Percentiles rank a stretch among this genome's conserved stretches.
These are phyloP conservation scores for Calycopis cecrops DNA, from an alignment of 1,140 invertebrate genomes.

Conservation along the genomic window DNA sequence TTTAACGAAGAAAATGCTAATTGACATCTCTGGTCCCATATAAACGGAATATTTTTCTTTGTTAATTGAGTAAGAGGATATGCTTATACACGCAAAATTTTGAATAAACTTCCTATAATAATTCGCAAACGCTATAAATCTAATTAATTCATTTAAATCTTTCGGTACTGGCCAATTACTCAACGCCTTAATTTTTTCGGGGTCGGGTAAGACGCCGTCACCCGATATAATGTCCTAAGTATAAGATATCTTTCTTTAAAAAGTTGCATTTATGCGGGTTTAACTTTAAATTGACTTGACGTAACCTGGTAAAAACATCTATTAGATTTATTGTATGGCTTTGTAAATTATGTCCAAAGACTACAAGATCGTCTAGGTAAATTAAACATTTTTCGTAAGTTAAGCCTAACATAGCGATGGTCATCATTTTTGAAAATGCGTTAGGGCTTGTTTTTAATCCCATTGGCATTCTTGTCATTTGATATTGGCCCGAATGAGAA, in stretches of 20 bases:
- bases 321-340: too few relatives aligned
- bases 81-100: neutral
- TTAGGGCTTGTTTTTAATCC: neutral
- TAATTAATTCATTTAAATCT: conserved; percentile 6
- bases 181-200: conserved; percentile 9
- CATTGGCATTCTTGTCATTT: conserved; percentile 1
- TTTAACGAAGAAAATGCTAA: too few relatives aligned
- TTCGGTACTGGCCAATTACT: conserved; percentile 9
- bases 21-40: too few relatives aligned
- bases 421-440: neutral
- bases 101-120: neutral
- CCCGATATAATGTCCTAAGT: conserved; percentile 14
- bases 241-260: conserved; percentile 12
- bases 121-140: conserved; percentile 13
- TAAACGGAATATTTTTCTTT: too few relatives aligned
- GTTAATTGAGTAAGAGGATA: neutral
- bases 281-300: neutral
- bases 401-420: neutral
- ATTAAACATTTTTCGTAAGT: neutral
- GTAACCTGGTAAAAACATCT: conserved; percentile 3
- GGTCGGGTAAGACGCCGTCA: conserved; percentile 4
- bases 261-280: conserved; percentile 8
- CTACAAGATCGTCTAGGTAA: neutral
- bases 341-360: neutral
- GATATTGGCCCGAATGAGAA: too few relatives aligned